Base-by-base conservation (phyloP, 2,797 vertebrate genomes). In the Capromys pilorides region DNA sequence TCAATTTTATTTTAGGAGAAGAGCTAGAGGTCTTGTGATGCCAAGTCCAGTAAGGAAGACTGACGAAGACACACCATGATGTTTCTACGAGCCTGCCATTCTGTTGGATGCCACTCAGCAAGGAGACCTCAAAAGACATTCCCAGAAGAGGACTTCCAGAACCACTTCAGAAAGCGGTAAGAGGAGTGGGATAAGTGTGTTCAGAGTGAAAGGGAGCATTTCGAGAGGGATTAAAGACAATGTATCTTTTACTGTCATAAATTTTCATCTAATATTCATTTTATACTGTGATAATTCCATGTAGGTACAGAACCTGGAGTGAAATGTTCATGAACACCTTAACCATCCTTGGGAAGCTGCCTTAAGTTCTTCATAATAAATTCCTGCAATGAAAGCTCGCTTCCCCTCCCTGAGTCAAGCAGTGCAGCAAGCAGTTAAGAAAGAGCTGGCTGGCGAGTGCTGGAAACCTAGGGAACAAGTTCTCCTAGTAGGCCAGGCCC, bases 311-410 rank as follows among this genome's bases (percentile, higher is more conserved):
- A 39, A 24, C 49, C 79, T 16, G 24, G 31, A 90, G 88, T n/a
- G 69, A 81, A 94, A 82, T 73, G 39, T 82, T 84, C 83, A 75
- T 85, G 51, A 78, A 33, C 24, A 88, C 41, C 39, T 78, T 84
- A 67, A 36, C n/a, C 28, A 36, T 86, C 81, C 33, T 61, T 90
- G 22, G 59, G 61, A 86, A 36, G 18, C 24, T 85, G 4, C 71
- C 92, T 94, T 66, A 57, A 93, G 19, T 78, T n/a, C 49, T 21
- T 36, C 45, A 79, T 1, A 62, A 75, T 75, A 92, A 83, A 62
- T 73, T 78, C 9, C 39, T 28, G 78, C n/a, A 51, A 85, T 14
- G 77, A 94, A 81, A 77, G 75, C 9, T 73, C 59, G 81, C 62
- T 67, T 86, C 31, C 61, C 22, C 57, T 93, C 71, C 67, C 61